Evolutionary conservation across 2,113 vertebrate genomes (phyloP), one percentile per base, ranked within the genome.

Genomic region (Myrmecophaga tridactyla): DNA sequence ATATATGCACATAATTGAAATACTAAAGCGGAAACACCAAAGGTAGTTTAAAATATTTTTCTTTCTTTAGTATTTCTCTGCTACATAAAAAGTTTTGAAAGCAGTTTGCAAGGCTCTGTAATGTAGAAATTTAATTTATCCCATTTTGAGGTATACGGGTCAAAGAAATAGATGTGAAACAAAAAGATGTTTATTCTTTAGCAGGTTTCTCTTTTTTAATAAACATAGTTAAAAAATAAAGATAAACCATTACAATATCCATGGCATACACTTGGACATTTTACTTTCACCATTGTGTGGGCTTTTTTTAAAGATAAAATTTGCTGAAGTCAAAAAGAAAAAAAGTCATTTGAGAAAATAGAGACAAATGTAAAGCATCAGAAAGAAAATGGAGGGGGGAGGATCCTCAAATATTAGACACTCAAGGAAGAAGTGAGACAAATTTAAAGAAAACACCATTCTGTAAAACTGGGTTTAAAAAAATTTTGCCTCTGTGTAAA

Each of bases 221-320:
- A 94, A 75, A 36, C 63, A 69, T 0, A 89, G n/a, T 90, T 87
- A 85, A 93, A 94, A 81, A 31, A 75, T 10, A 93, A 90, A 86
- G 56, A 76, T 48, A 84, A 84, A 77, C 10, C 21, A 62, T 34
- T 90, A 46, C 9, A 90, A 51, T 86, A 63, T 43, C 41, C 53
- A 46, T 75, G 15, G 65, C 13, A 6, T 48, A 82, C 0, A 48
- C 14, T 46, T 34, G 58, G 27, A 72, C 27, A 65, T 58, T 48
- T 89, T 80, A 69, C 46, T 82, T 88, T 89, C 65, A 39, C 34
- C 14, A 46, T 21, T 48, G 25, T n/a, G 3, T 43, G 39, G 1
- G 1, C 29, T 81, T 80, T 36, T 34, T 41, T 69, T 43, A 21
- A 34, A 94, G 56, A 21, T 72, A 43, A 82, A 81, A 87, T 80